Evolutionary conservation across 1,140 invertebrate species (phyloP).

Genomic region (Drosophila prosaltans): DNA sequence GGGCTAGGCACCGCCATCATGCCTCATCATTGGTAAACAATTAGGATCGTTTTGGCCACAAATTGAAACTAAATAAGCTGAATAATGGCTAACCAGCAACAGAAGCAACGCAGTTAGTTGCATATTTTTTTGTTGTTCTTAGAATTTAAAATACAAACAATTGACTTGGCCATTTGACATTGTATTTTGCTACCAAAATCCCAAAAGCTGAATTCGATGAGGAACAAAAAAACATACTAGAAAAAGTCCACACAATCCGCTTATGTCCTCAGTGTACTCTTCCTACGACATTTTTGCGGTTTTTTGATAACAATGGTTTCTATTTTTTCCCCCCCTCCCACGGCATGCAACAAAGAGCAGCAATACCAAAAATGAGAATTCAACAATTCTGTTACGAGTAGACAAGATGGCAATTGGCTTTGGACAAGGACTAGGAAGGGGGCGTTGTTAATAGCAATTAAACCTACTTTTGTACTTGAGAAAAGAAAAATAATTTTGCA

Average conservation of each 20-base stretch:
- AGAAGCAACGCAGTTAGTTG: conserved; percentile 40
- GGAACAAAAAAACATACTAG: conserved; percentile 47
- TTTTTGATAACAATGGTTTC: conserved; percentile 43
- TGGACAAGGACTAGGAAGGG: background rate
- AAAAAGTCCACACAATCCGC: conserved; percentile 77
- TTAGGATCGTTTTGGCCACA: conserved; percentile 62
- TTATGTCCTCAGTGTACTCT: conserved; percentile 44
- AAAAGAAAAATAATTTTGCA: too few species aligned
- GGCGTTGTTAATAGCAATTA: conserved; percentile 1
- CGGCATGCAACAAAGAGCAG: conserved; percentile 60
- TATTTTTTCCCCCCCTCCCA: conserved; percentile 23
- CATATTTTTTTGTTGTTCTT: conserved; percentile 22
- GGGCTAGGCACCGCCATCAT: conserved; percentile 28
- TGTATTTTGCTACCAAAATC: conserved; percentile 45
- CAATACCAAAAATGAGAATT: conserved; percentile 54
- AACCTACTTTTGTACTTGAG: background rate
- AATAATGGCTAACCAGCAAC: conserved; percentile 46
- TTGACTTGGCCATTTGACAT: conserved; percentile 79
- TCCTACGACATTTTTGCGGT: too few species aligned
- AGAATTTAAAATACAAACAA: conserved; percentile 62
- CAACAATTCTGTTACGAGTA: background rate
- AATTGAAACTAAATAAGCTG: conserved; percentile 76
- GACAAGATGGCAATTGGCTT: background rate
- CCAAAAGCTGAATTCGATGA: conserved; percentile 39
- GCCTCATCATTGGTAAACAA: conserved; percentile 55